These are phyloP conservation scores for Chaenodraco wilsoni DNA, from an alignment of 2,797 vertebrate genomes.

Conservation along the genomic window DNA sequence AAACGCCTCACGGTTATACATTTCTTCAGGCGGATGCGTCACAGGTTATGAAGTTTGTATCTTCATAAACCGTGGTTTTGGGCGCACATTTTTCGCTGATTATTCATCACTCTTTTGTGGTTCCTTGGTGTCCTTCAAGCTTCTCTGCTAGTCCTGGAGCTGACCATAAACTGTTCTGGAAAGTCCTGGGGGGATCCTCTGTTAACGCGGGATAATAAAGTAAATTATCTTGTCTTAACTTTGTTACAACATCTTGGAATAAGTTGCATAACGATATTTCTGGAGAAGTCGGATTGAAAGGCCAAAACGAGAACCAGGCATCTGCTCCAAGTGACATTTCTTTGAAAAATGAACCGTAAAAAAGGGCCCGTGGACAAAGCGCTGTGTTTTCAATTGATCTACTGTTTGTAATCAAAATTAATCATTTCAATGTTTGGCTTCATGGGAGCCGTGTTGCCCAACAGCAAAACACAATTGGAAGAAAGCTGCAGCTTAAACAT, in stretches of 20 bases:
- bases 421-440: conserved; percentile 42
- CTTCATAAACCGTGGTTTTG: conserved; percentile 51
- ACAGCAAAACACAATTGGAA: conserved; percentile 39
- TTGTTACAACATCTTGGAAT: conserved; percentile 61
- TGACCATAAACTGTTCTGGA: conserved; percentile 58
- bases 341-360: conserved; percentile 64
- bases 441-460: conserved; percentile 43
- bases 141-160: conserved; percentile 40
- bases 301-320: conserved; percentile 67
- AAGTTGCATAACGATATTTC: conserved; percentile 58
- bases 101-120: conserved; percentile 58
- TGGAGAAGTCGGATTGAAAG: conserved; percentile 50
- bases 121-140: conserved; percentile 60
- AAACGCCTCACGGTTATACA: conserved; percentile 48
- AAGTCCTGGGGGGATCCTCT: conserved; percentile 59
- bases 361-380: conserved; percentile 44
- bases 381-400: conserved; percentile 61
- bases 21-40: conserved; percentile 59
- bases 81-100: conserved; percentile 50
- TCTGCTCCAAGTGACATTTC: conserved; percentile 51
- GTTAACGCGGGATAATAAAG: conserved; percentile 60
- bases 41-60: conserved; percentile 46
- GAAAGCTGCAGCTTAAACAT: conserved; percentile 42
- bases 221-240: conserved; percentile 64
- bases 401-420: conserved; percentile 55